Conservation (phyloP, 2,888 invertebrate species). For the Drosophila ustulata region DNA sequence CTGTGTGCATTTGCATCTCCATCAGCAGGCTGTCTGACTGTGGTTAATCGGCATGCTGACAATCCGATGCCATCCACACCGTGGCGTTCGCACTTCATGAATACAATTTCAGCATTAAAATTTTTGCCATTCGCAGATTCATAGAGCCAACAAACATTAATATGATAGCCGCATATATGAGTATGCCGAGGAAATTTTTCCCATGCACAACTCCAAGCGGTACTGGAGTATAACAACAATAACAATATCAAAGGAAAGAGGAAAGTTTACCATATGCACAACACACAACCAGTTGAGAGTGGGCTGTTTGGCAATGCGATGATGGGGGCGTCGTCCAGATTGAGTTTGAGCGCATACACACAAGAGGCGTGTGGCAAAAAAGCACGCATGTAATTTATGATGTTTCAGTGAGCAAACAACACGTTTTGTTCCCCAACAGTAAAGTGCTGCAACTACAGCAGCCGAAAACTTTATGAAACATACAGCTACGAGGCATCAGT, state of each 20-base stretch:
- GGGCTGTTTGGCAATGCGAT: not conserved
- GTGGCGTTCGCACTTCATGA: slow-evolving; percentile 62
- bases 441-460: slow-evolving; percentile 28
- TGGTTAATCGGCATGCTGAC: slow-evolving; percentile 20
- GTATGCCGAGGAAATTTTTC: slow-evolving; percentile 10
- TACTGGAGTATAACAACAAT: slow-evolving; percentile 17
- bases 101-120: slow-evolving; percentile 65
- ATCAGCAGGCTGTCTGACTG: slow-evolving; percentile 7
- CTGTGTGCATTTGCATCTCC: slow-evolving; percentile 2
- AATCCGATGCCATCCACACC: slow-evolving; percentile 15
- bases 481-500: slow-evolving; percentile 30
- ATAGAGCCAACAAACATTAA: slow-evolving; percentile 52
- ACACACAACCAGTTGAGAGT: slow-evolving; percentile 23
- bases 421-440: slow-evolving; percentile 62
- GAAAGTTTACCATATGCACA: slow-evolving; percentile 49
- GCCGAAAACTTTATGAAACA: slow-evolving; percentile 67
- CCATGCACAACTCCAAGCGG: slow-evolving; percentile 9
- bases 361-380: slow-evolving; percentile 76
- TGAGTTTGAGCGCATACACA: slow-evolving; percentile 73
- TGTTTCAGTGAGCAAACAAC: slow-evolving; percentile 81
- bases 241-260: slow-evolving; percentile 1
- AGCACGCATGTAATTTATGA: slow-evolving; percentile 80
- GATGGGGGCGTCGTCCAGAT: slow-evolving; percentile 47
- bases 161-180: slow-evolving; percentile 43
- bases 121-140: slow-evolving; percentile 58